Base-by-base conservation (phyloP, 2,113 vertebrate species). In the Cryptotis parvus region DNA sequence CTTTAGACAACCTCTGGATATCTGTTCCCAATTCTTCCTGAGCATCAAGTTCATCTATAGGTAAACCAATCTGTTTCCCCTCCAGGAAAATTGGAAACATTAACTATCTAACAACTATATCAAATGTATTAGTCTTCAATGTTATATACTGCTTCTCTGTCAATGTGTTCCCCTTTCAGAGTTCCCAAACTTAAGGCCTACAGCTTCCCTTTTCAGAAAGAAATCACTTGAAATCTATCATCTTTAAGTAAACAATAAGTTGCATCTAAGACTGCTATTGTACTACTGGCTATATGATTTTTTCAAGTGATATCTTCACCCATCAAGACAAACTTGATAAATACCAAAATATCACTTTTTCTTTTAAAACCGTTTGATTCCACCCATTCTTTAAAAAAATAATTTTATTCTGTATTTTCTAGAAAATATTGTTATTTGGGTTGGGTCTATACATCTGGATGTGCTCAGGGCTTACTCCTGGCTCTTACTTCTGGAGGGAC, bases 71-170 rank as follows among this genome's bases (percentile, higher is more conserved):
- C 4, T 26, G 65, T 90, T 35, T 0, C 20, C 55, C 83, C 41
- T 33, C 11, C 2, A 61, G 22, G 24, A 82, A 93, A 87, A 90
- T 33, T 9, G 52, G 55, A 89, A 92, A 58, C n/a, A 49, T 49
- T 49, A 37, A 65, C 61, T 63, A 29, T 63, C 90, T 15, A 65
- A 49, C n/a, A n/a, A n/a, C n/a, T n/a, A n/a, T n/a, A n/a, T n/a
- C n/a, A 49, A 49, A 31, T 3, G 65, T 0, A 43, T 41, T 70
- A 39, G 24, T 52, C n/a, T 91, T 35, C 9, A 1, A 31, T 84
- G 65, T 75, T 29, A 88, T 31, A 86, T 31, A 61, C 12, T 75
- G 1, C 39, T 27, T 29, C 0, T 1, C 4, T 0, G 2, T 35
- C 8, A 29, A 9, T 63, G 41, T 35, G 6, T 52, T 26, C 18